Evolutionary conservation across 2,888 invertebrate genomes (phyloP).

Genomic region (Sepioteuthis lessoniana): DNA sequence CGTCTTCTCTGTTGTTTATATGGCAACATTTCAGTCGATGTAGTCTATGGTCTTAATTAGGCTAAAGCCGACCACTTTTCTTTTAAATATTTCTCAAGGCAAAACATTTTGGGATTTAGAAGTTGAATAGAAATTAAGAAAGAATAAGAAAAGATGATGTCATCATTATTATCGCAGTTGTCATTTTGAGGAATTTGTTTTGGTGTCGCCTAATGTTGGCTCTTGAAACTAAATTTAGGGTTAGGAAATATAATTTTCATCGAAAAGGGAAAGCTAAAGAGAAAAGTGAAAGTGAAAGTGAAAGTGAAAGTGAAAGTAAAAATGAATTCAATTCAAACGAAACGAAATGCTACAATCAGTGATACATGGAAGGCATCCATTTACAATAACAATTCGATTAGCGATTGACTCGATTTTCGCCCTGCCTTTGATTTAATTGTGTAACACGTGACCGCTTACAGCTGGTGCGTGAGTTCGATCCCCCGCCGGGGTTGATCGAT

Average conservation of each 20-base stretch:
- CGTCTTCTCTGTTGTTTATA: too few relatives aligned
- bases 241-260: not conserved
- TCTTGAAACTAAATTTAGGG: not conserved
- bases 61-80: too few relatives aligned
- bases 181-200: not conserved
- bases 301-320: too few relatives aligned
- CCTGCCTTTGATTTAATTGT: slow-evolving; percentile 13
- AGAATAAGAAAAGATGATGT: not conserved
- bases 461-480: not conserved
- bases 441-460: not conserved
- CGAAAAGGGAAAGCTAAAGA: not conserved
- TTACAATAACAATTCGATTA: not conserved
- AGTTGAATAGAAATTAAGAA: not conserved
- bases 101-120: not conserved
- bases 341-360: not conserved
- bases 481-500: not conserved
- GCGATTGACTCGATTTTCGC: slow-evolving; percentile 14
- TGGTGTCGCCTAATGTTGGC: not conserved
- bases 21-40: too few relatives aligned
- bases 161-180: not conserved
- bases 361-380: not conserved
- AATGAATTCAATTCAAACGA: too few relatives aligned
- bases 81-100: too few relatives aligned
- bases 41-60: too few relatives aligned
- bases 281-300: not conserved